Evolutionary conservation across 2,888 invertebrate genomes (phyloP).

Genomic region (Agonopterix arenella): DNA sequence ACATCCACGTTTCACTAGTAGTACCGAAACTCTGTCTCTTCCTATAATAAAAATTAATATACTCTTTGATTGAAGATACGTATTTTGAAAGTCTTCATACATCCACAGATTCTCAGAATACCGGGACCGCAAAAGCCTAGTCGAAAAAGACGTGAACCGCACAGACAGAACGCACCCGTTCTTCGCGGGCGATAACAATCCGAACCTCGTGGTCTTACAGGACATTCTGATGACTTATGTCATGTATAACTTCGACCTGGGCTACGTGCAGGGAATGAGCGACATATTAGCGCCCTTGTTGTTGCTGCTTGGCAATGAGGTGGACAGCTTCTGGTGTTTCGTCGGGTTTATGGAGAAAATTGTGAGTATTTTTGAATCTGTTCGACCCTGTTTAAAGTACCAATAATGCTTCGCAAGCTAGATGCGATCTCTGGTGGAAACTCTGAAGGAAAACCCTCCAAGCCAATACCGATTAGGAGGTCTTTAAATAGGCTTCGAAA

Average conservation of each 20-base stretch:
- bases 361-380: conserved; percentile 70
- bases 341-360: conserved; percentile 98
- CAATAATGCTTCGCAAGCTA: too few relatives aligned
- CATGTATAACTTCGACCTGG: conserved; percentile 99
- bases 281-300: conserved; percentile 96
- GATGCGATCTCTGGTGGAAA: too few relatives aligned
- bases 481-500: too few relatives aligned
- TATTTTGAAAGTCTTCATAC: not conserved
- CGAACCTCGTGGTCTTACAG: conserved; percentile 88
- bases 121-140: conserved; percentile 93
- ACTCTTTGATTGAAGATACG: too few relatives aligned
- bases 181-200: conserved; percentile 95
- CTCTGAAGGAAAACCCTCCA: too few relatives aligned
- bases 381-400: too few relatives aligned
- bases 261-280: conserved; percentile 98
- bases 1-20: too few relatives aligned
- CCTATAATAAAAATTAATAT: too few relatives aligned
- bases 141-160: conserved; percentile 98
- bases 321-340: conserved; percentile 99
- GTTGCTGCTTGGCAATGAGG: conserved; percentile 92
- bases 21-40: too few relatives aligned
- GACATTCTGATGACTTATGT: conserved; percentile 98
- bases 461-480: too few relatives aligned
- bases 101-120: conserved; percentile 84
- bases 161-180: conserved; percentile 95